Conservation (phyloP, 1,140 invertebrate genomes). For the Papilio polyxenes region DNA sequence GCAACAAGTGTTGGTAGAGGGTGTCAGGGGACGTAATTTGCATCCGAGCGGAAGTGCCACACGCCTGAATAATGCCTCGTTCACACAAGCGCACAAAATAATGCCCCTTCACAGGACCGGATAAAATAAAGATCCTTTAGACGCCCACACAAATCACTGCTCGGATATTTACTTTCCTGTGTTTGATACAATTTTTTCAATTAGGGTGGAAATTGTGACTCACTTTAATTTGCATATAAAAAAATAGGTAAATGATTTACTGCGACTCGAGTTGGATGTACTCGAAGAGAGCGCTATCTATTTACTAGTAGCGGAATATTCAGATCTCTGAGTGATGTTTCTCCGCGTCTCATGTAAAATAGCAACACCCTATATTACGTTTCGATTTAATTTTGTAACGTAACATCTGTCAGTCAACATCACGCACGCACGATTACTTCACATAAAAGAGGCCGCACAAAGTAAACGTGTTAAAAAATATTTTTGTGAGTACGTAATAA, state of each 20-base stretch:
- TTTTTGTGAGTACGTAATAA: conserved; percentile 15
- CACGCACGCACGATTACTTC: neutral
- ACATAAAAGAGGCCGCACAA: neutral
- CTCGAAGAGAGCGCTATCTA: neutral
- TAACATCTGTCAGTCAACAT: neutral
- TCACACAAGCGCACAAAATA: neutral
- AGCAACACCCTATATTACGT: neutral
- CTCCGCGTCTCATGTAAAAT: neutral
- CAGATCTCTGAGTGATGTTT: neutral
- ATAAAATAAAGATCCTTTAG: neutral
- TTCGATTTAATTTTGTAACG: conserved; percentile 9
- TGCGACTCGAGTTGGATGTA: no score
- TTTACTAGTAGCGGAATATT: neutral
- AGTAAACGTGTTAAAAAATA: conserved; percentile 19
- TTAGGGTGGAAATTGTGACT: no score
- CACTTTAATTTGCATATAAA: no score
- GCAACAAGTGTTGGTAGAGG: conserved; percentile 1
- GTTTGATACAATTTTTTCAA: neutral
- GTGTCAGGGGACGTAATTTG: neutral
- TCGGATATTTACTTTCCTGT: neutral
- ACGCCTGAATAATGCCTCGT: neutral
- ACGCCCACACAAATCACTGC: neutral
- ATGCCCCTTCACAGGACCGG: neutral
- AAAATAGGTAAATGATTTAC: no score
- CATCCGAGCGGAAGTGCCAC: conserved; percentile 6